Base-by-base conservation (phyloP, 2,797 vertebrate genomes). In the Miichthys miiuy region DNA sequence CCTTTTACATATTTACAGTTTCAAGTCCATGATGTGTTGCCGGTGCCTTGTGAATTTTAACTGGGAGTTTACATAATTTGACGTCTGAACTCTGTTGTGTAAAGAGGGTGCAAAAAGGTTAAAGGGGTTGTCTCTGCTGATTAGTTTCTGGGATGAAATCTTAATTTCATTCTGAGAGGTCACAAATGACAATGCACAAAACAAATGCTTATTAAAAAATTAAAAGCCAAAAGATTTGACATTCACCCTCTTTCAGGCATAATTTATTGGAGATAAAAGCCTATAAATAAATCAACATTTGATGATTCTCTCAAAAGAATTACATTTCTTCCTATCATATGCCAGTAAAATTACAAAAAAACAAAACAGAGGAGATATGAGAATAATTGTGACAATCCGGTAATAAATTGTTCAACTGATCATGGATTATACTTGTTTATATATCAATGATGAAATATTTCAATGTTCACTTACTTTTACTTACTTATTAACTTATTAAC, bases 151-250 rank as follows among this genome's bases (percentile, higher is more conserved):
- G 5, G 16, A 8, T 46, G 14, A 54, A 9, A 55, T 34, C 48
- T 30, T 44, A 8, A 58, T 51, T 68, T 54, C 4, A 47, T 17
- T 34, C 6, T 16, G 17, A 12, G 16, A 27, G 20, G 9, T 52
- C 18, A 69, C 4, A 52, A 57, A 58, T 44, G 48, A 25, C 41
- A 57, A 51, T 57, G 51, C 14, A 57, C 14, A 50, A 57, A 41
- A 52, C 14, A 41, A 41, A 20, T 20, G 0, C 5, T 57, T 20
- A 50, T 66, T 38, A 61, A 72, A 34, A 52, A 34, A 46, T 44
- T 44, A 18, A 48, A 50, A 68, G 18, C 23, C 65, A 60, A 68
- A 57, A 50, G 56, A 21, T 56, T 56, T 48, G 57, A 13, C 55
- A 16, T 1, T n/a, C 62, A 25, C 27, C 25, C 7, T 52, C 1